Conservation (phyloP, 2,113 vertebrate genomes). For the Micronycteris hirsuta region DNA sequence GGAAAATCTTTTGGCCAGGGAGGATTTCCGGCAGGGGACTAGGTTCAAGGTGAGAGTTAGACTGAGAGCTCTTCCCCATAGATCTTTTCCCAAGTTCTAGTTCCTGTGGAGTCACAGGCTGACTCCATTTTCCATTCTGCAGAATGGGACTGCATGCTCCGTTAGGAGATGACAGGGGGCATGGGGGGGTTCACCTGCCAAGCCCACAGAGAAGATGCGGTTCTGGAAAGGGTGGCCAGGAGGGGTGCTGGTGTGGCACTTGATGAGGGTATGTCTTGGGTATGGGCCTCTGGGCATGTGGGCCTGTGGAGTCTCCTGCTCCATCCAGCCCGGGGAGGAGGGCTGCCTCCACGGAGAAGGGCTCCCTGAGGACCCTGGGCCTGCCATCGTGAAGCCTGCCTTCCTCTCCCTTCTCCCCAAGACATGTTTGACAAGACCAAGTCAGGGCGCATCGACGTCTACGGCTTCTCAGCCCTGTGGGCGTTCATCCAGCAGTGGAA, state of each 20-base stretch:
- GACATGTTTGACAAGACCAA: conserved; percentile 96
- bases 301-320: not conserved
- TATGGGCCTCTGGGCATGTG: not conserved
- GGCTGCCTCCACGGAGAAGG: not conserved
- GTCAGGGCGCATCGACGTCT: conserved; percentile 89
- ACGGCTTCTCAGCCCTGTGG: conserved; percentile 92
- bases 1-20: not conserved
- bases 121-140: not conserved
- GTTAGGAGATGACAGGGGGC: not conserved
- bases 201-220: not conserved
- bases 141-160: not conserved
- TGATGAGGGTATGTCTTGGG: not conserved
- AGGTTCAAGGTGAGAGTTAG: not conserved
- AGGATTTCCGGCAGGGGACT: not conserved
- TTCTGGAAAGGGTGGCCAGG: not conserved
- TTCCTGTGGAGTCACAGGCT: not conserved
- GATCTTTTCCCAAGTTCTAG: not conserved
- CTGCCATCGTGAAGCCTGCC: rapidly evolving
- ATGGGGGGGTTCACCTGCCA: not conserved
- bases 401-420: conserved; percentile 55
- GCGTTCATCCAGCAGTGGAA: conserved; percentile 93
- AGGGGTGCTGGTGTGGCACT: too few relatives aligned
- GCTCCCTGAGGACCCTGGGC: not conserved
- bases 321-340: not conserved
- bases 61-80: not conserved